phyloP scores from a whole-genome alignment of 2,888 invertebrate genomes.

The Phengaris alcon region DNA sequence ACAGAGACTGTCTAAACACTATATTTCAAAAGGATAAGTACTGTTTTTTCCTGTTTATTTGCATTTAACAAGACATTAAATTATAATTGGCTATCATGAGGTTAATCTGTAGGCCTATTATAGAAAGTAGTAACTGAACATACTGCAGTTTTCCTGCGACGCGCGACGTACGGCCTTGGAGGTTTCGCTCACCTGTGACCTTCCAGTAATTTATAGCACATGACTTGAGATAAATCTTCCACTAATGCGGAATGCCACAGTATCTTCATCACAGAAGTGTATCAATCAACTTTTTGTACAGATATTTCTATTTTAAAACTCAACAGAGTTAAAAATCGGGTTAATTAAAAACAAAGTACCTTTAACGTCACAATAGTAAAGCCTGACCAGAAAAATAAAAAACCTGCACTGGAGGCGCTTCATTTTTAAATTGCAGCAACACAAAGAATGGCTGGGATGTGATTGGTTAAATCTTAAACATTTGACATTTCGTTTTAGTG shows the following conservation, averaged over 20 bases:
- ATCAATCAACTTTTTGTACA: neutral
- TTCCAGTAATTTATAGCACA: slow-evolving; percentile 67
- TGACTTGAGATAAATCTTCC: slow-evolving; percentile 62
- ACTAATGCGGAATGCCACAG: slow-evolving; percentile 57
- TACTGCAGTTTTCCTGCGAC: neutral
- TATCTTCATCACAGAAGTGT: slow-evolving; percentile 47
- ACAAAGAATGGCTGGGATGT: no score
- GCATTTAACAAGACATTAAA: slow-evolving; percentile 9
- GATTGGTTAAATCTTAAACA: no score
- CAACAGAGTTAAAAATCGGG: no score
- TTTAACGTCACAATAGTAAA: no score
- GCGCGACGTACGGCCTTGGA: slow-evolving; percentile 58
- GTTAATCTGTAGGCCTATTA: neutral
- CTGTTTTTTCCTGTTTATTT: neutral
- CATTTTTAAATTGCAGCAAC: no score
- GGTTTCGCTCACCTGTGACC: slow-evolving; percentile 56
- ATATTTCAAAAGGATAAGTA: slow-evolving; percentile 29
- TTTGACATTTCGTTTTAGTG: no score
- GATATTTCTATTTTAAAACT: neutral
- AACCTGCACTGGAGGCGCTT: no score
- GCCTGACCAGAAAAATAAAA: no score
- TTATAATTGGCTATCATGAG: slow-evolving; percentile 13
- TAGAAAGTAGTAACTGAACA: slow-evolving; percentile 3
- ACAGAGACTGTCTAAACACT: neutral
- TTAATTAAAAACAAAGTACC: no score